Evolutionary conservation across 2,888 invertebrate species (phyloP).

Genomic region (Dichetophora obliterata): DNA sequence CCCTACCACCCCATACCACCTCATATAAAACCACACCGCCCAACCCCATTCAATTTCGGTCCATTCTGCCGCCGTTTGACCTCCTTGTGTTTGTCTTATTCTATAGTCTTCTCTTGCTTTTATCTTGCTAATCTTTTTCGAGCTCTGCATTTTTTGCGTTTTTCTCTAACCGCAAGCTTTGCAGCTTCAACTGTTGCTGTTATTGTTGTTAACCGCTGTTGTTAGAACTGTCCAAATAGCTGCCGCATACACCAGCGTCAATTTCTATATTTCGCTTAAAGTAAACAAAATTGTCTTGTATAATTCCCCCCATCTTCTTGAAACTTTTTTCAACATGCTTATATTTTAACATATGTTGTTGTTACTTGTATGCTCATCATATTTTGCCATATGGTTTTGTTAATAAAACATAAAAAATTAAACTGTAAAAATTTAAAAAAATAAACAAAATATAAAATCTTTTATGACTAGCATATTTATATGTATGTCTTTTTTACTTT

Average conservation of each 20-base stretch:
- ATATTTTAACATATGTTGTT: neutral
- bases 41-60: no score
- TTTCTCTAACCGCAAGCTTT: neutral
- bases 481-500: no score
- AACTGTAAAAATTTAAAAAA: no score
- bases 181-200: neutral
- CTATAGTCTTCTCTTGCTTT: neutral
- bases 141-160: neutral
- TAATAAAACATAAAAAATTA: no score
- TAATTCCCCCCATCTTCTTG: no score
- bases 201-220: neutral
- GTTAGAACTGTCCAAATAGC: neutral
- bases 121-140: neutral
- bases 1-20: no score
- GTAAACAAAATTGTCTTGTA: neutral
- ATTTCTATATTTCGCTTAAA: neutral
- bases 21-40: no score
- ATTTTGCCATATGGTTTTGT: neutral
- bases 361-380: neutral
- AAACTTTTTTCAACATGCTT: neutral
- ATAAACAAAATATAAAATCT: no score
- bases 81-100: neutral
- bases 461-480: no score
- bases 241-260: constrained; percentile 26
- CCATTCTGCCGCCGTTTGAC: no score